phyloP scores from a whole-genome alignment of 2,113 vertebrate genomes.

The Ranitomeya imitator region DNA sequence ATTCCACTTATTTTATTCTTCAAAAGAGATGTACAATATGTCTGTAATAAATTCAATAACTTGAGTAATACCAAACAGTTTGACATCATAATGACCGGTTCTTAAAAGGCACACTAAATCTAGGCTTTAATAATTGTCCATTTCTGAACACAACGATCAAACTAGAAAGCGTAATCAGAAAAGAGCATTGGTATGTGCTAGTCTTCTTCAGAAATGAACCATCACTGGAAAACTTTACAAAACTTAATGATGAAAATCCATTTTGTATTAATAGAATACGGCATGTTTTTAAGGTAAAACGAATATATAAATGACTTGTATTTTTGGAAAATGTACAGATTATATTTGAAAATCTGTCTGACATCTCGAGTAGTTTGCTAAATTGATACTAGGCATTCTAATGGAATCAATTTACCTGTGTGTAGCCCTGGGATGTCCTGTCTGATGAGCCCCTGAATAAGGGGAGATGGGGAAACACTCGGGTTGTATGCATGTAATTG shows the following conservation, averaged over 20 bases:
- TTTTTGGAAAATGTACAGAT: neutral
- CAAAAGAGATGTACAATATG: conserved; percentile 44
- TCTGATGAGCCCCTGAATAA: no score
- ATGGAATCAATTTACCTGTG: no score
- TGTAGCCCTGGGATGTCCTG: no score
- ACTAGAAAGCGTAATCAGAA: neutral
- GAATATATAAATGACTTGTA: neutral
- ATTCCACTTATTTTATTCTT: conserved; percentile 41
- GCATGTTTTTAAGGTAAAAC: neutral
- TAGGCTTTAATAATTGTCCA: conserved; percentile 37
- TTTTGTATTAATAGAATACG: neutral
- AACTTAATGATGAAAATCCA: neutral
- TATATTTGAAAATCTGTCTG: neutral
- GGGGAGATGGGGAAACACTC: no score
- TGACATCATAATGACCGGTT: conserved; percentile 34
- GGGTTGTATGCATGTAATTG: no score
- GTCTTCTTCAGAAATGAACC: neutral
- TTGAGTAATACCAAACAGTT: conserved; percentile 23
- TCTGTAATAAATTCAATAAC: conserved; percentile 40
- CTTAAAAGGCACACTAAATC: conserved; percentile 15
- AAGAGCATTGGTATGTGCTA: neutral
- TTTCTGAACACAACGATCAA: conserved; percentile 7
- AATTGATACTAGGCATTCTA: no score
- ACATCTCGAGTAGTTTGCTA: neutral
- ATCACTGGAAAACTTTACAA: neutral